Base-by-base conservation (phyloP, 2,113 vertebrate species). In the Etheostoma cragini region DNA sequence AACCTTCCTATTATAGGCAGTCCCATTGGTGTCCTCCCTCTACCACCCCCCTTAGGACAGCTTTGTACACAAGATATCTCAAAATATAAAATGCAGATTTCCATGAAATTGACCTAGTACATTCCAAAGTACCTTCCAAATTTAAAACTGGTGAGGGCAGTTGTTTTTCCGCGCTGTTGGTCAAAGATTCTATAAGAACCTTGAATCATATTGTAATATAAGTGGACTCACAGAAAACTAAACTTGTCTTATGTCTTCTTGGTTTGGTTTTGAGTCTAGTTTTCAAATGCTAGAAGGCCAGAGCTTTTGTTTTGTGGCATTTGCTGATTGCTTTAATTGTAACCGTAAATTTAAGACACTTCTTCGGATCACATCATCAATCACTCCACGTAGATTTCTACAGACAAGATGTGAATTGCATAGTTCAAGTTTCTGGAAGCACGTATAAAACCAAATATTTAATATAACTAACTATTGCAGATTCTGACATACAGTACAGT, bases 401-500 rank as follows among this genome's bases (percentile, higher is more conserved):
- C 11, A 78, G 33, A 56, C 62, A 47, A 63, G n/a, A 30, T 17
- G 42, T 45, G 14, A 65, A 86, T 61, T 56, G 67, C 70, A 69
- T 62, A 13, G 42, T 38, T 38, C 68, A 81, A 49, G 35, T 30
- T 70, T 45, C 83, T 79, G 60, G 80, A 90, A 82, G 15, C 33
- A 16, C 26, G 21, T 16, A 78, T 78, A 35, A 85, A 74, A 54
- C 38, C 63, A 12, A 62, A 53, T 65, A 76, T 78, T 78, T 67
- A 87, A 30, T 30, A 30, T 68, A 80, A 72, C 76, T 30, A 56
- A 67, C 71, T 56, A 24, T 50, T 79, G 76, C 71, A 75, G 68
- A 87, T 83, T 87, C 82, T 83, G 78, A 69, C 63, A 21, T 81
- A 66, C 71, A 22, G 85, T 60, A 3, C 61, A 64, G 67, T 80